Percentiles rank a stretch among this genome's conserved stretches.
phyloP scores from a whole-genome alignment of 2,888 invertebrate genomes.

The Arctia plantaginis region DNA sequence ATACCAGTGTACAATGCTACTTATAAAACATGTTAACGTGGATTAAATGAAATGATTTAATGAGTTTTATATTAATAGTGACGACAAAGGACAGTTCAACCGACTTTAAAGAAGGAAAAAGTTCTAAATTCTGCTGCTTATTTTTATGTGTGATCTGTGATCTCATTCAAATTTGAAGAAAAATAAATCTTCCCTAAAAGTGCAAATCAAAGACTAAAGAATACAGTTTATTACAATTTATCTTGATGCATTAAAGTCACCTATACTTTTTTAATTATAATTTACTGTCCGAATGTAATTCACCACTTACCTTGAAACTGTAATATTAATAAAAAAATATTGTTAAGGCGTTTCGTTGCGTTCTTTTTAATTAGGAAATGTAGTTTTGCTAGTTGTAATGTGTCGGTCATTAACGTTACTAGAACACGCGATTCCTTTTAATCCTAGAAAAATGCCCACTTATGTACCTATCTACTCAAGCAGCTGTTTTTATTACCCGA shows the following conservation, averaged over 20 bases:
- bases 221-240: neutral
- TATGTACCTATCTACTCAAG: neutral
- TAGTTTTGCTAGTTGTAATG: neutral
- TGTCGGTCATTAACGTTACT: neutral
- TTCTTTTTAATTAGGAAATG: neutral
- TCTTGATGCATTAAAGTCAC: no score
- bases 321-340: neutral
- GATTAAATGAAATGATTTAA: no score
- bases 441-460: neutral
- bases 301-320: neutral
- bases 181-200: neutral
- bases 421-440: neutral
- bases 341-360: neutral
- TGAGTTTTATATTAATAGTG: neutral
- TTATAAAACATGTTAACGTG: neutral
- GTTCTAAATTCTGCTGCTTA: no score
- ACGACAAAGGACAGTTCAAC: neutral
- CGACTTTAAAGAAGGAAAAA: neutral
- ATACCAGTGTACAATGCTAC: neutral
- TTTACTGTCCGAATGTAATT: neutral
- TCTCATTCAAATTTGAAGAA: neutral
- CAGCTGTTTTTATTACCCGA: neutral
- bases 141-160: no score
- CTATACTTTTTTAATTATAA: neutral
- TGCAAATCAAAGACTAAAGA: neutral